Conservation (phyloP, 1,140 invertebrate species). For the Phthorimaea operculella region DNA sequence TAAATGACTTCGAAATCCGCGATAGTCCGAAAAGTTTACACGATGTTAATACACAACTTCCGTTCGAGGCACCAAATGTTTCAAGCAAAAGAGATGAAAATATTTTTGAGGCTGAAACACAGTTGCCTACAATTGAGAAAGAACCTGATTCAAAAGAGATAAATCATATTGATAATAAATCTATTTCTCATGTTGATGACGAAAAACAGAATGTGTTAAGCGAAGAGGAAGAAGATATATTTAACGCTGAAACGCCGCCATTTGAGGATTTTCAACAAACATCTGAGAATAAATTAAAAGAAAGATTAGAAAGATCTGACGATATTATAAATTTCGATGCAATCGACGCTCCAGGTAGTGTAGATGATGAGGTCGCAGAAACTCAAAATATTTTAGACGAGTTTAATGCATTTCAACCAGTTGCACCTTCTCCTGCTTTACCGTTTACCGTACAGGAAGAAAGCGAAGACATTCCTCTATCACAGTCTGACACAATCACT, state of each 20-base stretch:
- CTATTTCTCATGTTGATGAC: too few species aligned
- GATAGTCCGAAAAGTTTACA: too few species aligned
- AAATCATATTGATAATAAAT: background rate
- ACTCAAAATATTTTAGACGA: conserved; percentile 26
- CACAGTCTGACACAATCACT: background rate
- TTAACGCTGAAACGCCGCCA: conserved; percentile 20
- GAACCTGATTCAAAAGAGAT: background rate
- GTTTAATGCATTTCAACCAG: conserved; percentile 16
- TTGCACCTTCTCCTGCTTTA: conserved; percentile 38
- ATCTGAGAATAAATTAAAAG: conserved; percentile 7
- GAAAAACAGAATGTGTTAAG: background rate
- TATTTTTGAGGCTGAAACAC: background rate
- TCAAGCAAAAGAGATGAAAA: background rate
- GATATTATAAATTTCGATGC: conserved; percentile 51
- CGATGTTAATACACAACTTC: too few species aligned
- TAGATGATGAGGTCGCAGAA: conserved; percentile 16
- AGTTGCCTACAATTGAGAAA: background rate
- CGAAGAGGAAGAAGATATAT: background rate
- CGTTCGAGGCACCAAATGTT: too few species aligned
- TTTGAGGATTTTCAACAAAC: background rate
- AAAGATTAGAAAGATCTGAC: conserved; percentile 31
- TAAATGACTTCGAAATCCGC: too few species aligned
- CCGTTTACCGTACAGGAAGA: background rate
- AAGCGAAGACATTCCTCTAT: background rate
- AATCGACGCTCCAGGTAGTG: conserved; percentile 26